phyloP scores from a whole-genome alignment of 2,113 vertebrate genomes.

The Epinephelus moara region DNA sequence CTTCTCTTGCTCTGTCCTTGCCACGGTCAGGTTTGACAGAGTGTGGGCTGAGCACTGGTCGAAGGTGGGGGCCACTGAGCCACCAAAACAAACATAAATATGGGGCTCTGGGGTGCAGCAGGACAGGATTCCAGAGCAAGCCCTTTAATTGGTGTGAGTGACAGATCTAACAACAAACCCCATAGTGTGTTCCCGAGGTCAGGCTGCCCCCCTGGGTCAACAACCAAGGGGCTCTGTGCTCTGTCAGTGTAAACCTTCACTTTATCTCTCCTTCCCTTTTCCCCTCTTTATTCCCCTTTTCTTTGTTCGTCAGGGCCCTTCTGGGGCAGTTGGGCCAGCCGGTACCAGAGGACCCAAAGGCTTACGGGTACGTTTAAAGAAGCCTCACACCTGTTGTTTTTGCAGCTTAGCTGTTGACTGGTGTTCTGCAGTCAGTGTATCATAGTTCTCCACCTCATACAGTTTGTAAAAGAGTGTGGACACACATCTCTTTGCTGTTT shows the following conservation, averaged over 20 bases:
- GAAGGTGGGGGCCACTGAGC: conserved; percentile 61
- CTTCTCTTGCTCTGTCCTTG: conserved; percentile 35
- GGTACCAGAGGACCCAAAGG: conserved; percentile 93
- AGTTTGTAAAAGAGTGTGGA: conserved; percentile 4
- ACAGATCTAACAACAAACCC: conserved; percentile 79
- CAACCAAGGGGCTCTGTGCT: conserved; percentile 61
- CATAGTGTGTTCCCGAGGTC: conserved; percentile 73
- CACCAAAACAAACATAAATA: conserved; percentile 84
- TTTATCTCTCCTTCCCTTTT: conserved; percentile 49
- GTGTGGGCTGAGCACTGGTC: conserved; percentile 26
- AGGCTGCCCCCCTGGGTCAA: conserved; percentile 65
- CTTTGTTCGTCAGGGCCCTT: conserved; percentile 86
- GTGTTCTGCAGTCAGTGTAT: background rate
- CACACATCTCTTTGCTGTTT: conserved; percentile 4
- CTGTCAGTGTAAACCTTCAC: conserved; percentile 74
- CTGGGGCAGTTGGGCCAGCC: conserved; percentile 87
- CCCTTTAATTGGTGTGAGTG: conserved; percentile 79
- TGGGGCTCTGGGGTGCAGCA: conserved; percentile 58
- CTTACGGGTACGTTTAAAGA: conserved; percentile 86
- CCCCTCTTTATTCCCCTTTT: conserved; percentile 27
- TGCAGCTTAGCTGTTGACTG: conserved; percentile 24
- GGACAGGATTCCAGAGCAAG: conserved; percentile 67
- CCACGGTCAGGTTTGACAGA: conserved; percentile 39
- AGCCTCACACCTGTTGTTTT: conserved; percentile 30
- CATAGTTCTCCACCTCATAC: background rate